Conservation (phyloP, 2,888 invertebrate species). For the Cybosia mesomella region DNA sequence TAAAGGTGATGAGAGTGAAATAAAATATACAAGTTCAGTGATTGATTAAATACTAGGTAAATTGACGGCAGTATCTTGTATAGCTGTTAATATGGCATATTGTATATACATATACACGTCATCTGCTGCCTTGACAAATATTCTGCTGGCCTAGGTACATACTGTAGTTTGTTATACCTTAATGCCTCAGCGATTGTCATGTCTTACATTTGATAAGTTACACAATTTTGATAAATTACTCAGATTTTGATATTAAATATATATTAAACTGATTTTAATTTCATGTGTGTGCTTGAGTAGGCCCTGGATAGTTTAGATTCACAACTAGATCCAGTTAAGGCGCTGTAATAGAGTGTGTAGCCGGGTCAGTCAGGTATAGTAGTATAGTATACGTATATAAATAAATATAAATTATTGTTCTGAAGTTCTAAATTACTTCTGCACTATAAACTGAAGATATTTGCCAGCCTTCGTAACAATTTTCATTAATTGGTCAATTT, state of each 20-base stretch:
- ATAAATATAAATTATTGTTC: neutral
- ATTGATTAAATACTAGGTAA: too few relatives aligned
- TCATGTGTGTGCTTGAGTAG: too few relatives aligned
- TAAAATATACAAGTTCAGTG: too few relatives aligned
- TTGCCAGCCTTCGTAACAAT: neutral
- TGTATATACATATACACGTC: constrained; percentile 35
- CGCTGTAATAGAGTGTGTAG: too few relatives aligned
- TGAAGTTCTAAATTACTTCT: neutral
- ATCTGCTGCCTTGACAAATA: constrained; percentile 61
- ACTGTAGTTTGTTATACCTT: constrained; percentile 25
- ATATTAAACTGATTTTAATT: too few relatives aligned
- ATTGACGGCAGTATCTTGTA: neutral
- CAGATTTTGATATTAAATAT: too few relatives aligned
- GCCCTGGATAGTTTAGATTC: too few relatives aligned
- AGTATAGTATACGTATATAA: too few relatives aligned
- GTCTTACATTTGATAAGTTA: constrained; percentile 21
- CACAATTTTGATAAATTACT: constrained; percentile 22
- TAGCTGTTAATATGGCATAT: neutral
- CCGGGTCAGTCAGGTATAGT: too few relatives aligned
- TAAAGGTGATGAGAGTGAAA: too few relatives aligned
- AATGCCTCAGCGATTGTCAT: neutral
- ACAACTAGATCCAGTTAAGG: too few relatives aligned
- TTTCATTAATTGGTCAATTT: neutral
- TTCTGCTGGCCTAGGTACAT: constrained; percentile 69
- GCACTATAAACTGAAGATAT: neutral